These are phyloP conservation scores for Hestina assimilis DNA, from an alignment of 1,140 invertebrate genomes.

Conservation along the genomic window DNA sequence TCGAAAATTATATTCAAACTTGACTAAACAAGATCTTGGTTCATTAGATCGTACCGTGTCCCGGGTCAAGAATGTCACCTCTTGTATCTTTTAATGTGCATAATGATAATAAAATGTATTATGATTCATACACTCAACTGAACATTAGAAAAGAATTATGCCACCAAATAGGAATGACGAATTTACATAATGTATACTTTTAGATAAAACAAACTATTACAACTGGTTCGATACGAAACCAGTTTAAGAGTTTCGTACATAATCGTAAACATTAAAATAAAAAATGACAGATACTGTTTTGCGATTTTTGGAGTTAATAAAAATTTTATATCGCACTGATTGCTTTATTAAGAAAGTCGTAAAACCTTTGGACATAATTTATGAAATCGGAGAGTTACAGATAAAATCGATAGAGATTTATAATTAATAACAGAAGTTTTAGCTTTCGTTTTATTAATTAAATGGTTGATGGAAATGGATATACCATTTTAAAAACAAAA, in stretches of 20 bases:
- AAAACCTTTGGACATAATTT: not conserved
- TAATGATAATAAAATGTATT: slow-evolving; percentile 33
- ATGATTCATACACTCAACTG: slow-evolving; percentile 47
- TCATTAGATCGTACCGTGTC: slow-evolving; percentile 3
- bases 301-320: slow-evolving; percentile 7
- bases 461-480: no score
- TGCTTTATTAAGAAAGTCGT: slow-evolving; percentile 10
- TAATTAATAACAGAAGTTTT: no score
- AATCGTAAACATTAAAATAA: slow-evolving; percentile 5
- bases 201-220: slow-evolving; percentile 38
- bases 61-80: slow-evolving; percentile 43
- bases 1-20: not conserved
- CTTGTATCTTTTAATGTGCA: slow-evolving; percentile 35
- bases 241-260: slow-evolving; percentile 10
- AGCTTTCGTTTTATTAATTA: no score
- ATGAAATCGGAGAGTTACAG: not conserved
- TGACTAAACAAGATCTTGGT: not conserved
- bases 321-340: slow-evolving; percentile 10
- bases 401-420: not conserved
- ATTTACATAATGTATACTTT: slow-evolving; percentile 42
- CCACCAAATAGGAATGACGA: slow-evolving; percentile 32
- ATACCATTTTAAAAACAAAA: no score
- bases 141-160: slow-evolving; percentile 39
- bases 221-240: slow-evolving; percentile 32
- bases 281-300: slow-evolving; percentile 3